These are phyloP conservation scores for Limenitis camilla DNA, from an alignment of 2,888 invertebrate genomes.

Conservation along the genomic window DNA sequence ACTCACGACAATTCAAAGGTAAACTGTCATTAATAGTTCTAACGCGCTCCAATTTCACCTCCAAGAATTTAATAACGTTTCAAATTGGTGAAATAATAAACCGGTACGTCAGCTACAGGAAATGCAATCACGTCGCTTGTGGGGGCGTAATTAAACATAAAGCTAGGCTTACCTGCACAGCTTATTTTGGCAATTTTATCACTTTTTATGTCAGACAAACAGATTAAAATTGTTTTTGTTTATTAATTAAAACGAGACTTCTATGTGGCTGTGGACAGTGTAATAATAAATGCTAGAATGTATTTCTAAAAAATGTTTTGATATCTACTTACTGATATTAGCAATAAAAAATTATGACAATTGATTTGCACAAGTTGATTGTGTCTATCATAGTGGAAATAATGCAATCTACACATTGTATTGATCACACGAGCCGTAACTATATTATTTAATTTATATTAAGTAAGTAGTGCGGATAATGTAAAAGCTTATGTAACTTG, in stretches of 20 bases:
- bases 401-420: too few relatives aligned
- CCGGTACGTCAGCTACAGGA: conserved; percentile 61
- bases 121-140: conserved; percentile 66
- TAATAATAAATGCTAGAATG: neutral
- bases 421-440: too few relatives aligned
- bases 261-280: neutral
- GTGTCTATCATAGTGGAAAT: too few relatives aligned
- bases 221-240: conserved; percentile 31
- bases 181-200: conserved; percentile 24
- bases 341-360: too few relatives aligned
- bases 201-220: conserved; percentile 36
- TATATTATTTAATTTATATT: too few relatives aligned
- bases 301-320: too few relatives aligned
- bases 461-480: too few relatives aligned
- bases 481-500: too few relatives aligned
- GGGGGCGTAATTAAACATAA: conserved; percentile 63
- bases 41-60: conserved; percentile 42
- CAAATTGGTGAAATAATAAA: conserved; percentile 70
- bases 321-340: too few relatives aligned
- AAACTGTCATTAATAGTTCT: conserved; percentile 14
- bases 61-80: conserved; percentile 63
- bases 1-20: neutral
- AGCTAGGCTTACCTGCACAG: conserved; percentile 36
- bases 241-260: neutral
- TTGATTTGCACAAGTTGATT: too few relatives aligned